A percentile compares a stretch with the other conserved stretches of the same genome.
Evolutionary conservation across 2,888 invertebrate genomes (phyloP).

Genomic region (Phaonia tiefii): DNA sequence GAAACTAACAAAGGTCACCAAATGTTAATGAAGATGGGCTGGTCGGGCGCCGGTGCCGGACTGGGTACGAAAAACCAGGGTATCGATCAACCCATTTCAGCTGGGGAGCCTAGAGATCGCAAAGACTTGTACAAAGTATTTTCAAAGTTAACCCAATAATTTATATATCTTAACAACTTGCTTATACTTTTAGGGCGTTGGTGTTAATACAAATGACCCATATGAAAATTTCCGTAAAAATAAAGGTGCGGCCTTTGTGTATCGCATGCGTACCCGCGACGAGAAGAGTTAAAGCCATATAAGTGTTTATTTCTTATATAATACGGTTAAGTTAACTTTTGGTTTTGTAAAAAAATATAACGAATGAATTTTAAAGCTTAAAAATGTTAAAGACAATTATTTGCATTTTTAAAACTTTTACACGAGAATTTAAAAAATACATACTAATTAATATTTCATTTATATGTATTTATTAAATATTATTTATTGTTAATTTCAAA

Average conservation of each 20-base stretch:
- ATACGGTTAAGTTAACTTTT: slow-evolving; percentile 31
- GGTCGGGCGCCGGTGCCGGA: slow-evolving; percentile 93
- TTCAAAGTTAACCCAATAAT: not conserved
- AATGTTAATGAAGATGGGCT: slow-evolving; percentile 98
- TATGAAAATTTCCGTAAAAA: slow-evolving; percentile 98
- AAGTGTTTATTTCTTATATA: slow-evolving; percentile 16
- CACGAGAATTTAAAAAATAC: no score
- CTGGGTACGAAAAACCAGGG: slow-evolving; percentile 97
- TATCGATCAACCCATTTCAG: slow-evolving; percentile 95
- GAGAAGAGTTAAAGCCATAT: slow-evolving; percentile 81
- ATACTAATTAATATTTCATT: no score
- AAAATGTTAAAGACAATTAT: slow-evolving; percentile 16
- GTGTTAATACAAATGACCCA: slow-evolving; percentile 95
- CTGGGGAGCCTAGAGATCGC: slow-evolving; percentile 93
- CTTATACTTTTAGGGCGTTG: slow-evolving; percentile 86
- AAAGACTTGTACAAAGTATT: slow-evolving; percentile 92
- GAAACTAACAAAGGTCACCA: slow-evolving; percentile 98
- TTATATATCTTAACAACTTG: not conserved
- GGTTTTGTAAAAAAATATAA: slow-evolving; percentile 58
- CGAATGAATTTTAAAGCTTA: slow-evolving; percentile 37
- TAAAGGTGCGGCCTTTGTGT: slow-evolving; percentile 96
- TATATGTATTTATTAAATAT: no score
- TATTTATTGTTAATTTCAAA: no score
- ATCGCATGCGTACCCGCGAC: slow-evolving; percentile 94
- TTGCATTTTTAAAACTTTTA: no score